Base-by-base conservation (phyloP, 2,888 invertebrate species). In the Diadegma fenestrale region DNA sequence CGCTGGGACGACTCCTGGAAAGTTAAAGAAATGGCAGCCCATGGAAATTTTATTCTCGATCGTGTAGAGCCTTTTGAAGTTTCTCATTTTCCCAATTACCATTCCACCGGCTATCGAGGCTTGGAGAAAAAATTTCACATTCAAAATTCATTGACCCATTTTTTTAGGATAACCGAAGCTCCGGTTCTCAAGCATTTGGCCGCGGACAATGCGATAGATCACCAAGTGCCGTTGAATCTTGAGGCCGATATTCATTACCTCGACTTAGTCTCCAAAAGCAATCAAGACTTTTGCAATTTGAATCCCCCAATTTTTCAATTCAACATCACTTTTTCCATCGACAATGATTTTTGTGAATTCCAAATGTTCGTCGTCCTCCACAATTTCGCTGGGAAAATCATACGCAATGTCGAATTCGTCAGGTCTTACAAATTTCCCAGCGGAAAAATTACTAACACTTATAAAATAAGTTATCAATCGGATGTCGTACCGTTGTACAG, bases 1-100 rank as follows among this genome's bases (percentile, higher is more conserved):
- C 92, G 92, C 12, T 95, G 94, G 94, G 94, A 94, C 86, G 95
- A 95, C 92, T 94, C 94, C 19, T 95, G 95, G 95, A 94, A 95
- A 92, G 88, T 94, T n/a, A 94, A 94, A 82, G 95, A 95, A 90
- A 95, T 95, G 95, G 95, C 95, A 76, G 94, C 95, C 8, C 92
- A 95, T 88, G 94, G 94, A 58, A 91, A 94, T 86, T 93, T 95
- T 73, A 87, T 95, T 83, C 89, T 95, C 48, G 89, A 86, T 0
- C 85, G 89, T n/a, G 91, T 94, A 12, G 89, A 93, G 73, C 92
- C 93, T 3, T 95, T 95, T 89, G 80, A 88, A 43, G 88, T 89
- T 43, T 87, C 89, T 7, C 85, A 90, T 22, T 94, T 94, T 86
- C 89, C 89, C 43, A 89, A 92, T 30, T 95, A 95, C 87, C 88